Percentiles rank a stretch among this genome's conserved stretches.
These are phyloP conservation scores for Apocrypta bakeri DNA, from an alignment of 1,140 invertebrate species.

Conservation along the genomic window DNA sequence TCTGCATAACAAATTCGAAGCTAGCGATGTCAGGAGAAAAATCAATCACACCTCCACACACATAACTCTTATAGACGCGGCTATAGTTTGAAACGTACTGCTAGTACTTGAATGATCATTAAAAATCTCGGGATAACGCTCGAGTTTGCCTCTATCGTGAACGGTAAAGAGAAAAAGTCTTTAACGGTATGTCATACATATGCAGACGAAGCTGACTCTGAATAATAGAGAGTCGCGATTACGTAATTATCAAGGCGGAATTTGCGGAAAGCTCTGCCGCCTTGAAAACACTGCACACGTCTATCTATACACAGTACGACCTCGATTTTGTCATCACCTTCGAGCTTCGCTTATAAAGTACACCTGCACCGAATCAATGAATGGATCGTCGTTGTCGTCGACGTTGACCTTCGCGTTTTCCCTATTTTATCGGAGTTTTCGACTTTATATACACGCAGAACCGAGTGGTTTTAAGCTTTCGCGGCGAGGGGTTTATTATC, in stretches of 20 bases:
- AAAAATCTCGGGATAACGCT: neutral
- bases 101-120: neutral
- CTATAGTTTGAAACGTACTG: neutral
- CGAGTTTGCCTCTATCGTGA: neutral
- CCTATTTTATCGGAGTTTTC: neutral
- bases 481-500: constrained; percentile 11
- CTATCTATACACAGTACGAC: neutral
- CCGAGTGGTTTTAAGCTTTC: neutral
- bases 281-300: constrained; percentile 9
- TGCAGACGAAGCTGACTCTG: constrained; percentile 2
- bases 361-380: constrained; percentile 24
- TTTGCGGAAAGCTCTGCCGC: constrained; percentile 17
- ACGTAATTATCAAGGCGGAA: constrained; percentile 43
- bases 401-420: neutral
- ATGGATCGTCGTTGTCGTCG: constrained; percentile 8
- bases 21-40: neutral
- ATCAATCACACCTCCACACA: neutral
- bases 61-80: neutral
- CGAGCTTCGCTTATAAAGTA: neutral
- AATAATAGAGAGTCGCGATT: constrained; percentile 35
- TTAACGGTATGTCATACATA: neutral
- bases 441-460: neutral
- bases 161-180: neutral
- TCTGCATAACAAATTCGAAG: neutral
- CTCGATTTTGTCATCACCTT: constrained; percentile 44